phyloP scores from a whole-genome alignment of 2,888 invertebrate species.

The Adelphocoris suturalis region DNA sequence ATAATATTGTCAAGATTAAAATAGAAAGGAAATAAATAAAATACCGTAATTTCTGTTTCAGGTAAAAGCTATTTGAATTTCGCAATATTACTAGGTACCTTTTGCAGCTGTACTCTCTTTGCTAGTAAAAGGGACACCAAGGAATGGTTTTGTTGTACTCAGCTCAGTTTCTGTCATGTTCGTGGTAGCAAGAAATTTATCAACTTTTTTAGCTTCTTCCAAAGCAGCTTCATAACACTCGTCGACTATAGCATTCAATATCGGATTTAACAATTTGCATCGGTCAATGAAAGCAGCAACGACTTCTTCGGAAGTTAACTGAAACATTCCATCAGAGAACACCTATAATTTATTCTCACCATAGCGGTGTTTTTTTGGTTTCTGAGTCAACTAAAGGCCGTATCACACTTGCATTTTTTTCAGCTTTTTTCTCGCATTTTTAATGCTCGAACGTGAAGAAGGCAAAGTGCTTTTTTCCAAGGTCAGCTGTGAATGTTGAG shows the following conservation, averaged over 20 bases:
- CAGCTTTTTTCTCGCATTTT: no score
- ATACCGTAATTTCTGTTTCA: no score
- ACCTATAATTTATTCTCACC: no score
- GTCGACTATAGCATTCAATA: conserved; percentile 91
- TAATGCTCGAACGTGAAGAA: no score
- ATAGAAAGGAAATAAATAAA: no score
- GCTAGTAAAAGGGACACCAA: conserved; percentile 95
- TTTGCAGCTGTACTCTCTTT: conserved; percentile 92
- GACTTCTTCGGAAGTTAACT: conserved; percentile 84
- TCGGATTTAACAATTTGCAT: conserved; percentile 86
- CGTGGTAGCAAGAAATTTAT: conserved; percentile 83
- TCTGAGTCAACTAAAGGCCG: no score
- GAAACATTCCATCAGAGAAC: conserved; percentile 69
- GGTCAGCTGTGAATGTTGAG: no score
- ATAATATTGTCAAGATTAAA: neutral
- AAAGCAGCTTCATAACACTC: conserved; percentile 89
- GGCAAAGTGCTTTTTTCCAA: no score
- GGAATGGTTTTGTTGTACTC: conserved; percentile 84
- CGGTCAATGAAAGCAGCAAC: conserved; percentile 88
- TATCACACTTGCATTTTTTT: no score
- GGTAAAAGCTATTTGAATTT: no score
- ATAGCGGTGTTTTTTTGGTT: no score
- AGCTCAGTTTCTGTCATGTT: conserved; percentile 83
- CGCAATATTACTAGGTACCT: conserved; percentile 81
- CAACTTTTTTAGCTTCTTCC: conserved; percentile 87